These are phyloP conservation scores for Coregonus sp. DNA, from an alignment of 2,797 vertebrate species.

Conservation along the genomic window DNA sequence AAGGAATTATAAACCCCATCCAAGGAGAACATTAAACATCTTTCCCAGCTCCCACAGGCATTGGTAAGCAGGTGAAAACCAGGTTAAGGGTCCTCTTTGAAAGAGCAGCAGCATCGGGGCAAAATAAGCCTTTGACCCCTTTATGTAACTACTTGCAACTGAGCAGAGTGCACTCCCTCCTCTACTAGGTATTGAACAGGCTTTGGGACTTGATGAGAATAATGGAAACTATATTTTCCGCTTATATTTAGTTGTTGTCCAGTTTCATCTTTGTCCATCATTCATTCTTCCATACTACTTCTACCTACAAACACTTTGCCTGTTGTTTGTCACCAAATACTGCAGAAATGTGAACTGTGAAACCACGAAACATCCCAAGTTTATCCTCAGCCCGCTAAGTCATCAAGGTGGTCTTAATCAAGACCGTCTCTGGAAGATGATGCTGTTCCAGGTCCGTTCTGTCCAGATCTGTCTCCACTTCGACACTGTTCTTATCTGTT, in stretches of 20 bases:
- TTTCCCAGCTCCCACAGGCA: background rate
- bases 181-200: background rate
- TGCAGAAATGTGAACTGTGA: background rate
- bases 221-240: background rate
- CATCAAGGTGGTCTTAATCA: background rate
- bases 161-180: background rate
- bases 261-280: background rate
- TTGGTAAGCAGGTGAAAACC: background rate
- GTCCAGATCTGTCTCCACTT: background rate
- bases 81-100: background rate
- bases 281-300: background rate
- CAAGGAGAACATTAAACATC: background rate
- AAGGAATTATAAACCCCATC: background rate
- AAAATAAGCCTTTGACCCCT: background rate
- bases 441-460: background rate
- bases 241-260: background rate
- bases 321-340: background rate
- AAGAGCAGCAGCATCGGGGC: background rate
- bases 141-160: background rate
- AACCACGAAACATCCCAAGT: background rate
- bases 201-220: background rate
- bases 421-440: background rate
- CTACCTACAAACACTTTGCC: background rate
- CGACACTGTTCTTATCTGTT: background rate
- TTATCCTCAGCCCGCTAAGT: background rate